phyloP scores from a whole-genome alignment of 1,140 invertebrate genomes.

The Leptinotarsa lineolata region DNA sequence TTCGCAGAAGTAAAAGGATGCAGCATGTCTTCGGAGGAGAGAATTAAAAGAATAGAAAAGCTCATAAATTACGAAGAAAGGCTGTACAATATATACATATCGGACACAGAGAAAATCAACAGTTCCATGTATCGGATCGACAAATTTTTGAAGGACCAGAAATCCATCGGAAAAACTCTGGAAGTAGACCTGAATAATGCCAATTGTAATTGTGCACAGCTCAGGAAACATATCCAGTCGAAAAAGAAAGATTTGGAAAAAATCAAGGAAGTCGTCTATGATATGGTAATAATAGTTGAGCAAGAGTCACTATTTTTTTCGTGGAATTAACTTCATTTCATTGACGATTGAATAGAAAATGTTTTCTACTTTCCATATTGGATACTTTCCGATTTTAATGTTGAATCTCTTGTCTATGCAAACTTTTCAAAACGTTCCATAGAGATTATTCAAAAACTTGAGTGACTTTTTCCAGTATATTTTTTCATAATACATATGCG shows the following conservation, averaged over 20 bases:
- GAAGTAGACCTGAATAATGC: slow-evolving; percentile 43
- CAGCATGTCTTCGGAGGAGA: slow-evolving; percentile 39
- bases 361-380: too few relatives aligned
- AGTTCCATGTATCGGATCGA: slow-evolving; percentile 42
- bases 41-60: slow-evolving; percentile 42
- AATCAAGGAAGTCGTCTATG: slow-evolving; percentile 55
- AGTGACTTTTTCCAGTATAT: too few relatives aligned
- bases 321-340: too few relatives aligned
- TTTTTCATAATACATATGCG: not conserved
- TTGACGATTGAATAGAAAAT: too few relatives aligned
- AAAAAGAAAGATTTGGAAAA: slow-evolving; percentile 52
- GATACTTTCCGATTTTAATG: too few relatives aligned
- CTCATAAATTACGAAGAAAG: slow-evolving; percentile 45
- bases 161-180: slow-evolving; percentile 37
- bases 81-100: slow-evolving; percentile 36
- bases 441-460: too few relatives aligned
- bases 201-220: slow-evolving; percentile 36
- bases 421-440: too few relatives aligned
- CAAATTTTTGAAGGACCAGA: slow-evolving; percentile 40
- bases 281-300: slow-evolving; percentile 48
- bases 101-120: slow-evolving; percentile 46
- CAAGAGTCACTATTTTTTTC: not conserved
- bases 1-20: slow-evolving; percentile 39
- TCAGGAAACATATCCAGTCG: slow-evolving; percentile 42
- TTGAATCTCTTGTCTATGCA: too few relatives aligned